A percentile compares a stretch with the other conserved stretches of the same genome.
Evolutionary conservation across 2,113 vertebrate genomes (phyloP).

Genomic region (Microcebus lehilahytsara): DNA sequence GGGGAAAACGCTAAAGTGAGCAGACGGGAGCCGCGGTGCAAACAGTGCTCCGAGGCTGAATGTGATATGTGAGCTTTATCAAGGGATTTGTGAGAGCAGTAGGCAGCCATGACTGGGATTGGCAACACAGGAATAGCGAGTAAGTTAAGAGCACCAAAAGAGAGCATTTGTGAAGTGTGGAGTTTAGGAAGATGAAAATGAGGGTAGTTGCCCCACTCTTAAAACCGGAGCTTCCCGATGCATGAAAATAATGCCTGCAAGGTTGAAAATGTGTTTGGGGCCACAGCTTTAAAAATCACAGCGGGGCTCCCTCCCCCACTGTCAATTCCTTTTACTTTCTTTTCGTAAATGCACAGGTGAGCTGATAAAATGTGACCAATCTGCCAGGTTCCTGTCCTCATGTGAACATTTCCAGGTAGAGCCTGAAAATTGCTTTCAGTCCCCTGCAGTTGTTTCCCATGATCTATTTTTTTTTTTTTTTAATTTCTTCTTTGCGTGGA

Average conservation of each 20-base stretch:
- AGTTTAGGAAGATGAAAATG: fast-evolving
- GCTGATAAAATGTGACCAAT: fast-evolving
- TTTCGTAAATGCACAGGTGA: neutral
- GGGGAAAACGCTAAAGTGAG: neutral
- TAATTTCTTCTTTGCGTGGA: fast-evolving
- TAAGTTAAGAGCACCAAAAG: neutral
- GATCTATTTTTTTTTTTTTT: neutral
- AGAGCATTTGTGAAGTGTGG: neutral
- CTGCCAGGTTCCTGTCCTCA: fast-evolving
- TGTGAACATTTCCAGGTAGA: neutral
- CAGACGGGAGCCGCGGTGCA: neutral
- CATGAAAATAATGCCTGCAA: fast-evolving
- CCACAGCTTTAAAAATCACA: fast-evolving
- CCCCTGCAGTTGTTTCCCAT: no score
- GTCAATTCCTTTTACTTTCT: neutral
- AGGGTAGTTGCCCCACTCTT: fast-evolving
- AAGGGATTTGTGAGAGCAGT: neutral
- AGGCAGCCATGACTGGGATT: neutral
- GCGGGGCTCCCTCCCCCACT: fast-evolving
- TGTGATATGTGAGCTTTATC: fast-evolving
- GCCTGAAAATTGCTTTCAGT: neutral
- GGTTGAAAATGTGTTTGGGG: neutral
- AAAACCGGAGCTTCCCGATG: neutral
- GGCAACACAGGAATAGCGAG: no score
- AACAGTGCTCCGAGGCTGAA: neutral